Conservation (phyloP, 2,888 invertebrate genomes). For the Drosophila sordidula region DNA sequence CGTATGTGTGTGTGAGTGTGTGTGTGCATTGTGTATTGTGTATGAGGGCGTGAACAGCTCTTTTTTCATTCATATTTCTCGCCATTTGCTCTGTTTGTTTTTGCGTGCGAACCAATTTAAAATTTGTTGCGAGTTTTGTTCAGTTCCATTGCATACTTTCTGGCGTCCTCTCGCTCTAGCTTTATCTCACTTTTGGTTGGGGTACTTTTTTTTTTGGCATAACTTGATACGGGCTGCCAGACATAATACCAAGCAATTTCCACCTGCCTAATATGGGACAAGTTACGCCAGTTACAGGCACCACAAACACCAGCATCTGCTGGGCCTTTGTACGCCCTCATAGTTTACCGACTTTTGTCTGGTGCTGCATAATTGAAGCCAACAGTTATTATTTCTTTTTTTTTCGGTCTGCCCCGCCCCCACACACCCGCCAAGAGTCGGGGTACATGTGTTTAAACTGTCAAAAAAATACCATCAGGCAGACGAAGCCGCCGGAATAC, state of each 20-base stretch:
- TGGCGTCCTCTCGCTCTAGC: slow-evolving; percentile 19
- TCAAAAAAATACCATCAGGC: slow-evolving; percentile 63
- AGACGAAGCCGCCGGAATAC: slow-evolving; percentile 25
- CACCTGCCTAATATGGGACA: slow-evolving; percentile 59
- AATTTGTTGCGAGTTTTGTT: slow-evolving; percentile 75
- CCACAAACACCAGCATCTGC: slow-evolving; percentile 15
- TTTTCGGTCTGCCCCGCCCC: neutral
- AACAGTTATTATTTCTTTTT: slow-evolving; percentile 38
- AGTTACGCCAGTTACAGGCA: slow-evolving; percentile 24
- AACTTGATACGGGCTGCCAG: slow-evolving; percentile 64
- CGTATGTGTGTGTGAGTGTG: slow-evolving; percentile 5
- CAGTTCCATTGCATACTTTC: slow-evolving; percentile 63
- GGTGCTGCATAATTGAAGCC: slow-evolving; percentile 69
- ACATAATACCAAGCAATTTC: slow-evolving; percentile 58
- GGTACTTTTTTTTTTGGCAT: slow-evolving; percentile 32
- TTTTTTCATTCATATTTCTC: slow-evolving; percentile 73
- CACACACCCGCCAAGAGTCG: slow-evolving; percentile 13
- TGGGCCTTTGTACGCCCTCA: slow-evolving; percentile 39
- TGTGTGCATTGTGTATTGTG: slow-evolving; percentile 30
- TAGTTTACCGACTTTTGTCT: slow-evolving; percentile 64
- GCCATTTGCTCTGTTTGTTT: slow-evolving; percentile 23
- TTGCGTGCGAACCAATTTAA: slow-evolving; percentile 72
- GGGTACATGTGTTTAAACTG: slow-evolving; percentile 76
- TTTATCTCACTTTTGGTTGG: slow-evolving; percentile 4
- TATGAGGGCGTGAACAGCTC: slow-evolving; percentile 64